phyloP scores from a whole-genome alignment of 1,140 invertebrate species.

The Brachystomella parvula region DNA sequence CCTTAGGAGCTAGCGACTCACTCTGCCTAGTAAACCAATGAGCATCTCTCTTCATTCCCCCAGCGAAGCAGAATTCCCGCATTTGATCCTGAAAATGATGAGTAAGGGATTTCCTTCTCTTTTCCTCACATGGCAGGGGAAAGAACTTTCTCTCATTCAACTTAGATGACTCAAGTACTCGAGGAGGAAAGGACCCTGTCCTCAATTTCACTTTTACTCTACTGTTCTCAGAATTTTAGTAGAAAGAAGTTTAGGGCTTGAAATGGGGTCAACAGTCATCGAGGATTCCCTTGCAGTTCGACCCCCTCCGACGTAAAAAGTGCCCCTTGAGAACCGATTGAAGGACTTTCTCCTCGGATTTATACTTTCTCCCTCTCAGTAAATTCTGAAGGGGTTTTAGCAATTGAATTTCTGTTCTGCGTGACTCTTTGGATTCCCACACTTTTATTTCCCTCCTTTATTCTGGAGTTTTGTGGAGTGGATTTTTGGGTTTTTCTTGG shows the following conservation, averaged over 20 bases:
- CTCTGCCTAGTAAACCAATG: no score
- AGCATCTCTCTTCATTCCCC: no score
- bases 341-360: no score
- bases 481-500: no score
- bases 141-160: conserved; percentile 19
- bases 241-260: background rate
- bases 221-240: background rate
- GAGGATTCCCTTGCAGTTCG: background rate
- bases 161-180: background rate
- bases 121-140: background rate
- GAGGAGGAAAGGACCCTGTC: background rate
- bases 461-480: no score
- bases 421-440: no score
- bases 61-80: conserved; percentile 22
- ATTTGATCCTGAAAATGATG: conserved; percentile 37
- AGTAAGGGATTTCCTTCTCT: conserved; percentile 31
- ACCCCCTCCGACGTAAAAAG: no score
- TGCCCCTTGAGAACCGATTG: no score
- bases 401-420: no score
- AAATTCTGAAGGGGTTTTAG: no score
- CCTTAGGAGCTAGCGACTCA: background rate
- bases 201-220: background rate
- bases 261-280: background rate
- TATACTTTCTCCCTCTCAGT: no score
- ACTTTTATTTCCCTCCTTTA: no score